phyloP scores from a whole-genome alignment of 2,888 invertebrate species.

The Acrocera orbiculus region DNA sequence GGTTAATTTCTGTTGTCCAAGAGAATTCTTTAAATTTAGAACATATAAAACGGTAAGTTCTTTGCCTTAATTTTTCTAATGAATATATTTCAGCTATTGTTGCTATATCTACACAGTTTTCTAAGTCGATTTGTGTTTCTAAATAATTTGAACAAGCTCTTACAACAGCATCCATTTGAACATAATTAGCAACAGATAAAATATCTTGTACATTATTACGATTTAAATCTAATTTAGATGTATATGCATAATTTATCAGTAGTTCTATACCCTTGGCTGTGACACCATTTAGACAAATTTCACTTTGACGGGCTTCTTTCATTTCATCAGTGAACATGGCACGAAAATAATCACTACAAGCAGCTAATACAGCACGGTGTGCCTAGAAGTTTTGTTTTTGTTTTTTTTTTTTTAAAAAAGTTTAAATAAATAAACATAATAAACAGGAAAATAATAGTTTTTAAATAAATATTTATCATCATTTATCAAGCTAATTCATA shows the following conservation, averaged over 20 bases:
- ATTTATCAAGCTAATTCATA: no score
- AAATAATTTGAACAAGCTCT: constrained; percentile 47
- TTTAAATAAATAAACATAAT: not conserved
- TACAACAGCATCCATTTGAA: constrained; percentile 44
- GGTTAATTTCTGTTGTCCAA: constrained; percentile 39
- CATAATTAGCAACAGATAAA: constrained; percentile 48
- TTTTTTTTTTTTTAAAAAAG: no score
- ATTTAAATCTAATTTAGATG: constrained; percentile 42
- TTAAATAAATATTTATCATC: no score
- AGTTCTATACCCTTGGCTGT: constrained; percentile 44
- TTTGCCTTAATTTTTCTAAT: constrained; percentile 37
- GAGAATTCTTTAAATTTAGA: constrained; percentile 43
- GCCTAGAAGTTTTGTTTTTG: constrained; percentile 29
- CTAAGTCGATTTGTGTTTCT: constrained; percentile 45
- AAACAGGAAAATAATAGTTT: no score
- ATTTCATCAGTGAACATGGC: constrained; percentile 58
- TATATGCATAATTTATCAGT: constrained; percentile 51
- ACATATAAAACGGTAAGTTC: constrained; percentile 47
- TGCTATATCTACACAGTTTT: constrained; percentile 54
- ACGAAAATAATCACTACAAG: constrained; percentile 55
- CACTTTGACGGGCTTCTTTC: constrained; percentile 44
- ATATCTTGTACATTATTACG: constrained; percentile 48
- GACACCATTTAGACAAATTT: constrained; percentile 47
- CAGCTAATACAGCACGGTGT: constrained; percentile 50
- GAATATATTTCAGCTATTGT: constrained; percentile 52